phyloP scores from a whole-genome alignment of 2,797 vertebrate genomes.

The Saxicola maurus region DNA sequence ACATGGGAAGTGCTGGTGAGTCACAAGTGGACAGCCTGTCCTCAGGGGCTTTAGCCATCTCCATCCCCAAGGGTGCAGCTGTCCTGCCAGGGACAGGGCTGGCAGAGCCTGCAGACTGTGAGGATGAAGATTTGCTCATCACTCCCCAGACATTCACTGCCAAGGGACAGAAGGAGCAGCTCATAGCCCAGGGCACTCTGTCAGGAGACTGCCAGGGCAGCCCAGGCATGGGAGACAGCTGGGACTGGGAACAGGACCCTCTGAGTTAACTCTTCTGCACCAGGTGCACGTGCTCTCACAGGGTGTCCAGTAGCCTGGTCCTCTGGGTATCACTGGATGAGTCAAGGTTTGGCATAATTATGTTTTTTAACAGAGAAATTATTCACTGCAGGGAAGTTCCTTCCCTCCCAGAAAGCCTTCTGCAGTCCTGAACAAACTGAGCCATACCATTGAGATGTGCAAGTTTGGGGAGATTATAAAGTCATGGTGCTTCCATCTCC shows the following conservation, averaged over 20 bases:
- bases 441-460: not conserved
- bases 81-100: not conserved
- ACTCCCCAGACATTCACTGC: not conserved
- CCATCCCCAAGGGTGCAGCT: not conserved
- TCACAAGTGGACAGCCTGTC: not conserved
- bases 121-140: not conserved
- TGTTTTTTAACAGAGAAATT: not conserved
- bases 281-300: not conserved
- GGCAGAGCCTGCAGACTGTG: not conserved
- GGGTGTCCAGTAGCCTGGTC: not conserved
- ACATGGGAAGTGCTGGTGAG: not conserved
- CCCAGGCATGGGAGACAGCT: not conserved
- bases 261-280: not conserved
- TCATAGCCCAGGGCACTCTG: fast-evolving
- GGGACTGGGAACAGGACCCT: not conserved
- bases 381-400: not conserved
- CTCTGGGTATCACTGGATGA: not conserved
- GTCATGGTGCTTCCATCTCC: not conserved
- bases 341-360: not conserved
- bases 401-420: not conserved
- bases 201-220: not conserved
- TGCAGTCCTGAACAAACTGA: not conserved
- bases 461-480: not conserved
- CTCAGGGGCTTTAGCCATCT: not conserved
- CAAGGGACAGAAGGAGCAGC: not conserved